Evolutionary conservation across 92 coral and sea anemone genomes (phyloP), one percentile per base, ranked within the genome.

Genomic region (Epizoanthus fatuus): DNA sequence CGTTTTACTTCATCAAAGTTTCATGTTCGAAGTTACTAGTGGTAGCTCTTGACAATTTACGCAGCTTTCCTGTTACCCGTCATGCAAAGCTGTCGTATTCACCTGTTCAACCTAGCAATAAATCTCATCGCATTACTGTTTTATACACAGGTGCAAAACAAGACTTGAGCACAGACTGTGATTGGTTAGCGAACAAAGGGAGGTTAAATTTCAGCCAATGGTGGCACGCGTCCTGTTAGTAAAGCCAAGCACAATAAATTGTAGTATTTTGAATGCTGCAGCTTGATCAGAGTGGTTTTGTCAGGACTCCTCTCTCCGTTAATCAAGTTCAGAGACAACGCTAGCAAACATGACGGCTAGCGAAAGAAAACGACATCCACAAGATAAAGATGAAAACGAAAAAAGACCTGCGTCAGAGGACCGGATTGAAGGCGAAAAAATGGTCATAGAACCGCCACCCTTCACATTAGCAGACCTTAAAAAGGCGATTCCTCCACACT

Each of bases 401-500:
- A 42, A 77, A 60, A 40, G 63, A 19, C 12, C 4, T 3, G 22
- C 1, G 82, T 60, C 20, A 25, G 42, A 8, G 13, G 53, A 44
- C 45, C n/a, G 29, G 32, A 40, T 7, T 4, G 55, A 20, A 29
- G n/a, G 53, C 4, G 67, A 57, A 3, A 77, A 42, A 77, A 59
- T 77, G 3, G 5, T 11, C 8, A 77, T 71, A 13, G 82, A 77
- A 8, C 2, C 15, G 44, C 98, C 98, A 39, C 98, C 98, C 14
- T 95, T 95, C 75, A 95, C 93, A 7, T 80, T 95, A 9, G 85
- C 93, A 44, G 95, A 95, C 51, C 80, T 95, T 72, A 95, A 95
- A 69, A 84, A 95, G 84, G 98, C 96, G 67, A 87, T 95, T 9
- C 98, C 98, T 32, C 80, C 96, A 29, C 94, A 90, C 83, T 95